Percentiles rank a stretch among this genome's conserved stretches.
Evolutionary conservation across 1,140 invertebrate genomes (phyloP).

Genomic region (Trichogramma pretiosum): DNA sequence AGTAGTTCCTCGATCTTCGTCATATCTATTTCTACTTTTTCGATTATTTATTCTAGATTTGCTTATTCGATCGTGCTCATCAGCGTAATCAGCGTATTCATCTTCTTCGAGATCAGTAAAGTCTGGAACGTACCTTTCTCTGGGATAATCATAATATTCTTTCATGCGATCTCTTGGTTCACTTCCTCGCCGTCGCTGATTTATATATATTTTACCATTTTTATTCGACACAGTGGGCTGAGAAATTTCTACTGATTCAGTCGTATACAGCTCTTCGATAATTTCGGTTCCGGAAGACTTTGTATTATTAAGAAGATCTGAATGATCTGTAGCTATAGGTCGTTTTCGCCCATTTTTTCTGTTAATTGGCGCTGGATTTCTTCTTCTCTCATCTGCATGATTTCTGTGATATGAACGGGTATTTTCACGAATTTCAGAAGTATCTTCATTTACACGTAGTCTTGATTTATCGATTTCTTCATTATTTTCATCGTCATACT

Average conservation of each 20-base stretch:
- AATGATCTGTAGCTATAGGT: background rate
- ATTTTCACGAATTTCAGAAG: too few relatives aligned
- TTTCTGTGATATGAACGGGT: too few relatives aligned
- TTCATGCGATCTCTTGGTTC: background rate
- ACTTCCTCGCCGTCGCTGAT: too few relatives aligned
- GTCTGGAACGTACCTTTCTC: constrained; percentile 6
- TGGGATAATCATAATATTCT: constrained; percentile 3
- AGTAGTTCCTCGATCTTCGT: constrained; percentile 5
- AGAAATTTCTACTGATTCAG: background rate
- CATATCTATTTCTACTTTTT: constrained; percentile 6
- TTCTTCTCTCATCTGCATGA: constrained; percentile 5
- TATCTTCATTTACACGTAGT: constrained; percentile 12
- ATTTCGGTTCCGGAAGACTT: background rate
- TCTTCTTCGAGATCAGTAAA: constrained; percentile 13
- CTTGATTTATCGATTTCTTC: constrained; percentile 5
- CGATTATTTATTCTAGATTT: background rate
- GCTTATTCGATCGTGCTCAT: background rate
- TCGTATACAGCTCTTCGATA: background rate
- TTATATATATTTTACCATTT: too few relatives aligned
- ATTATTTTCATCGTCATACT: constrained; percentile 12
- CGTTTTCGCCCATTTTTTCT: background rate
- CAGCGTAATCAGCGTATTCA: constrained; percentile 14
- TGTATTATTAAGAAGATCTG: too few relatives aligned
- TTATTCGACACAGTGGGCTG: too few relatives aligned
- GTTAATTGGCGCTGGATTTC: too few relatives aligned